These are phyloP conservation scores for Rallus crepitans DNA, from an alignment of 2,797 vertebrate species.

Conservation along the genomic window DNA sequence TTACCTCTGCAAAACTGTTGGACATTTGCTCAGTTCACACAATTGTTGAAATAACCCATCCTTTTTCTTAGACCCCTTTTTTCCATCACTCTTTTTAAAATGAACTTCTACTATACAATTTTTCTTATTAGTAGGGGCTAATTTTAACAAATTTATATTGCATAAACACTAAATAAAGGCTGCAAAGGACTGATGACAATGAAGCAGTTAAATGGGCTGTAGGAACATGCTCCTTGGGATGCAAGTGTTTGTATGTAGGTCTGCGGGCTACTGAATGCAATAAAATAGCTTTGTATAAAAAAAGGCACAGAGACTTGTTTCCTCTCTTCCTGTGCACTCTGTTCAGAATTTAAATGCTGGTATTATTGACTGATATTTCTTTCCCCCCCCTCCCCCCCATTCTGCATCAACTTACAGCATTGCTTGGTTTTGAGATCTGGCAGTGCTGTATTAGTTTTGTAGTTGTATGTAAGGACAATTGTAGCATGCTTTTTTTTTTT, in stretches of 20 bases:
- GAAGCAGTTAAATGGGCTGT: neutral
- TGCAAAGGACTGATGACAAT: neutral
- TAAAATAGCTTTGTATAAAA: neutral
- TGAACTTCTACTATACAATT: neutral
- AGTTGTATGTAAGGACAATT: neutral
- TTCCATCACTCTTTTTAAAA: neutral
- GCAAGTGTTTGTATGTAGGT: neutral
- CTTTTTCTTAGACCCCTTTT: neutral
- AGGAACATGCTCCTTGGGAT: neutral
- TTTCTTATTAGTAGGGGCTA: neutral
- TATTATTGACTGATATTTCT: neutral
- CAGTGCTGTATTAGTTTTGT: neutral
- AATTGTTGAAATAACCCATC: neutral
- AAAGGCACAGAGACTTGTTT: neutral
- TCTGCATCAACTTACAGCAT: fast-evolving
- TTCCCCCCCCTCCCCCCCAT: neutral
- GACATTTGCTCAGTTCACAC: neutral
- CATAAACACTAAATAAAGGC: neutral
- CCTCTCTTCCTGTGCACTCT: neutral
- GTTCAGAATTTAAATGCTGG: neutral
- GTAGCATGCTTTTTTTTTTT: neutral
- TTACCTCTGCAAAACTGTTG: fast-evolving
- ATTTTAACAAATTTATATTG: neutral
- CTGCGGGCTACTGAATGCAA: neutral
- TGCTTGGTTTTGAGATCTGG: neutral